Evolutionary conservation across 2,888 invertebrate genomes (phyloP).

Genomic region (Malthinus seriepunctatus): DNA sequence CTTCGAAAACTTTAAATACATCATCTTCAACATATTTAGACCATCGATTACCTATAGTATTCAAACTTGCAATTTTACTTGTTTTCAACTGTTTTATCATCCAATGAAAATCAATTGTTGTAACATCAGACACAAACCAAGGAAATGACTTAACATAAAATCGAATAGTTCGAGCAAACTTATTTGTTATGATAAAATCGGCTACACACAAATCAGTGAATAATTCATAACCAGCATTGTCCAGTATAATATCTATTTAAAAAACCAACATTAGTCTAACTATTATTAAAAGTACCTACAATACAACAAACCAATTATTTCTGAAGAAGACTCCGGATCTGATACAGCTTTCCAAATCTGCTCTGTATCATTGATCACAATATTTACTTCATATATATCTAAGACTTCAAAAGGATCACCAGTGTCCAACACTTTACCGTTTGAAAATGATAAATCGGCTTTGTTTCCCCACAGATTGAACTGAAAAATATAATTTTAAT

Average conservation of each 20-base stretch:
- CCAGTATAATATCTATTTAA: slow-evolving; percentile 75
- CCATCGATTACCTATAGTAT: slow-evolving; percentile 64
- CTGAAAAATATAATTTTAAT: slow-evolving; percentile 51
- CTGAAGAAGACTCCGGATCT: slow-evolving; percentile 31
- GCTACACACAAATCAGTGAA: slow-evolving; percentile 88
- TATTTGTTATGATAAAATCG: slow-evolving; percentile 70
- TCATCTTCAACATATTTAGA: slow-evolving; percentile 58
- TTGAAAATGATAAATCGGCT: slow-evolving; percentile 87
- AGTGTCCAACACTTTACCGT: slow-evolving; percentile 67
- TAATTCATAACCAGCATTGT: slow-evolving; percentile 94
- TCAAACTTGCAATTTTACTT: slow-evolving; percentile 42
- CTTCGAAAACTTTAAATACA: slow-evolving; percentile 57
- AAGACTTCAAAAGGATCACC: slow-evolving; percentile 62
- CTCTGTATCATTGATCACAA: slow-evolving; percentile 66
- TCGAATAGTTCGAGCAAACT: slow-evolving; percentile 67
- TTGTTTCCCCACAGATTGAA: slow-evolving; percentile 93
- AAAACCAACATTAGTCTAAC: slow-evolving; percentile 14
- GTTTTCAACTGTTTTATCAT: slow-evolving; percentile 58
- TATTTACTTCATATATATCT: slow-evolving; percentile 58
- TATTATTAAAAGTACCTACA: background rate
- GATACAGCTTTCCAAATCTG: slow-evolving; percentile 59
- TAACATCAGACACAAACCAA: slow-evolving; percentile 96
- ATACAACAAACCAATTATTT: slow-evolving; percentile 30
- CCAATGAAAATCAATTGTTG: slow-evolving; percentile 74
- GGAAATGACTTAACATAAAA: slow-evolving; percentile 89